Base-by-base conservation (phyloP, 2,113 vertebrate genomes). In the Paratilapia polleni region DNA sequence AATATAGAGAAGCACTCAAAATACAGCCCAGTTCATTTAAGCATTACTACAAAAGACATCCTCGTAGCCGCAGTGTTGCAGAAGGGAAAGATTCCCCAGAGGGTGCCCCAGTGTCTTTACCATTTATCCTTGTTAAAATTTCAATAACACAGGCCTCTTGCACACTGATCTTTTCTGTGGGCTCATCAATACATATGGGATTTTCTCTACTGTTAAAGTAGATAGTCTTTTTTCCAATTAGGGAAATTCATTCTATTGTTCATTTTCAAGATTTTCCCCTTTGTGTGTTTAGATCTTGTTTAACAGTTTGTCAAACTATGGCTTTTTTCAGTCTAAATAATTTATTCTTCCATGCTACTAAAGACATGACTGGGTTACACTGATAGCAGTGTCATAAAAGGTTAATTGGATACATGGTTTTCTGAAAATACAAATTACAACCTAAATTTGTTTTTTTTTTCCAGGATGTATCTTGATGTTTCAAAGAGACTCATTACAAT, bases 121-220 rank as follows among this genome's bases (percentile, higher is more conserved):
- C 88, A 94, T 95, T 94, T 93, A 90, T 94, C 92, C 89, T 93
- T 85, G 88, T 93, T 93, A 94, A 91, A 90, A 91, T 92, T 91
- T 91, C 90, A 91, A 92, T 86, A 91, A 87, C 64, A 80, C 80
- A 14, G 78, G 82, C 84, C 81, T 83, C 61, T 83, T 82, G 84
- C 80, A 81, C 80, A 78, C 90, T 86, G 86, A 83, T 70, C 87
- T 89, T 88, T 84, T 84, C 88, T 88, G 80, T 47, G 13, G 62
- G 70, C 81, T 82, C 77, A 82, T 92, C 90, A 92, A 92, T 90
- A 91, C 88, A 86, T 83, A 90, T 83, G 85, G 88, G 83, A 92
- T 87, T 83, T 31, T 31, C 28, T 31, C 28, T 31, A 2, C 22
- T 81, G 36, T 83, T 36, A 36, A 36, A 36, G 78, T 26, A 79